Evolutionary conservation across 2,888 invertebrate genomes (phyloP).

Genomic region (Drosophila tripunctata): DNA sequence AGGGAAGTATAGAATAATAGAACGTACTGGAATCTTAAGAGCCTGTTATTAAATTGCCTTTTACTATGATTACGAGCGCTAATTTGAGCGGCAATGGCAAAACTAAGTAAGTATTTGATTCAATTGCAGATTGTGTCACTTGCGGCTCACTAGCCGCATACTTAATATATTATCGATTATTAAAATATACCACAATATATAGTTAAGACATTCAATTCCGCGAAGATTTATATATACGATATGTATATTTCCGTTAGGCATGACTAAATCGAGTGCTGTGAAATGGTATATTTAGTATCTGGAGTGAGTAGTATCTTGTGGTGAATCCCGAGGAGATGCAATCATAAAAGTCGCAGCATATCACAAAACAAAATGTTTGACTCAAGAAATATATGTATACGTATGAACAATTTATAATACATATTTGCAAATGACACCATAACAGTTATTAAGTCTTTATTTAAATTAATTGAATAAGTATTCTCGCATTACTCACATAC

Average conservation of each 20-base stretch:
- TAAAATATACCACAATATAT: background rate
- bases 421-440: conserved; percentile 53
- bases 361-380: conserved; percentile 1
- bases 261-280: background rate
- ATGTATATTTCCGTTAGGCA: conserved; percentile 16
- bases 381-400: conserved; percentile 2
- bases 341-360: background rate
- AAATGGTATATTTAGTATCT: no score
- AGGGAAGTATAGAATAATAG: conserved; percentile 9
- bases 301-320: background rate
- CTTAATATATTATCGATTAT: conserved; percentile 5
- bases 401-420: background rate
- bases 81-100: conserved; percentile 16
- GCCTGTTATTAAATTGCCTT: conserved; percentile 36
- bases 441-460: conserved; percentile 76
- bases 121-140: conserved; percentile 11
- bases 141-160: background rate
- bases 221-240: conserved; percentile 2
- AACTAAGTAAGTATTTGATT: conserved; percentile 31
- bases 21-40: conserved; percentile 38
- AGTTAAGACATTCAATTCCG: background rate
- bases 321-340: background rate
- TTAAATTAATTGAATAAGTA: conserved; percentile 71
- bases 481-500: conserved; percentile 27
- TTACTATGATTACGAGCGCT: conserved; percentile 3